Evolutionary conservation across 2,113 vertebrate genomes (phyloP).

Genomic region (Grammomys dolichurus): DNA sequence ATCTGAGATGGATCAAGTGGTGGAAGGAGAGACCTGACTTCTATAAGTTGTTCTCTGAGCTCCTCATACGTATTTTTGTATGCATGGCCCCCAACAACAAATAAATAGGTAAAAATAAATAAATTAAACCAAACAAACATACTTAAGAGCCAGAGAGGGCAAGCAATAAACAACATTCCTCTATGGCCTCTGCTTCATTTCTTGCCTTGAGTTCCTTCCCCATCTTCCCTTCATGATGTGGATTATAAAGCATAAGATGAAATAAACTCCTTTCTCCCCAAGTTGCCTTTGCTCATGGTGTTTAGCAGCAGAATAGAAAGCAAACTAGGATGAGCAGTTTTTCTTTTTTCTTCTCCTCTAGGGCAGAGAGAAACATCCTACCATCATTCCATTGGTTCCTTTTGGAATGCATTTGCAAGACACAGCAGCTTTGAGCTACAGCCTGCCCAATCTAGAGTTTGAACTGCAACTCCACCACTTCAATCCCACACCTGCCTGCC

Average conservation of each 20-base stretch:
- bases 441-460: background rate
- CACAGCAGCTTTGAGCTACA: background rate
- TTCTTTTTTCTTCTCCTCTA: background rate
- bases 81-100: background rate
- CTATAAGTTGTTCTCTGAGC: background rate
- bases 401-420: constrained; percentile 8
- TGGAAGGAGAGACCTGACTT: background rate
- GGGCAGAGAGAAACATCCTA: background rate
- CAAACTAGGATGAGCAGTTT: background rate
- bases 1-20: no score
- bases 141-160: background rate
- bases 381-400: background rate
- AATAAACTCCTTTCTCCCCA: background rate
- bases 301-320: background rate
- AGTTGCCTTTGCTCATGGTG: background rate
- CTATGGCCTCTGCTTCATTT: background rate
- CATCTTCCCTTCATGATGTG: background rate
- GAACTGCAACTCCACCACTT: background rate
- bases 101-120: background rate
- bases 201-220: background rate
- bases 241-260: background rate
- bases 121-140: background rate
- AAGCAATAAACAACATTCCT: background rate
- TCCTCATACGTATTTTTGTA: background rate
- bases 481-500: background rate